These are phyloP conservation scores for Megaustenia siamemsis DNA, from an alignment of 2,888 invertebrate genomes.

Conservation along the genomic window DNA sequence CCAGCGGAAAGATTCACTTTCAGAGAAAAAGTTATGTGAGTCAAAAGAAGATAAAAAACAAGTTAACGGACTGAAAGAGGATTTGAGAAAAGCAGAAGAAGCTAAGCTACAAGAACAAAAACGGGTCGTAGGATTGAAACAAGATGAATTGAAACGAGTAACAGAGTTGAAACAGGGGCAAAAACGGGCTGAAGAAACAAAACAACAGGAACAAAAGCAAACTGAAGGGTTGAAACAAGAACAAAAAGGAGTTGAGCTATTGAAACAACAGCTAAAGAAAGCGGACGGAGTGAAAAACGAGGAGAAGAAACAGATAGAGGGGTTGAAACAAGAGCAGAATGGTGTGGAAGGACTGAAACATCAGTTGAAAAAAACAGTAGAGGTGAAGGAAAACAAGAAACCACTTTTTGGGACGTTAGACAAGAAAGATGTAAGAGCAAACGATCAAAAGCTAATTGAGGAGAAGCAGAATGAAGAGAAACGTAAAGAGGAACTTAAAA, in stretches of 20 bases:
- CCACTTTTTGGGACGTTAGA: no score
- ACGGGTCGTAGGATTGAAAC: conserved; percentile 8
- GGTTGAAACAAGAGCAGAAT: neutral
- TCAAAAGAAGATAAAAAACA: no score
- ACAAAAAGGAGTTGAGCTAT: neutral
- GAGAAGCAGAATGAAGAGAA: conserved; percentile 11
- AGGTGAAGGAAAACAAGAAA: neutral
- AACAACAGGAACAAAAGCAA: conserved; percentile 2
- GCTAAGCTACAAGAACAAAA: neutral
- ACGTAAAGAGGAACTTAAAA: neutral
- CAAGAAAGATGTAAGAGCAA: neutral
- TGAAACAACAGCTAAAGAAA: neutral
- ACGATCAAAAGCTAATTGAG: neutral
- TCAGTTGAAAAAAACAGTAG: neutral
- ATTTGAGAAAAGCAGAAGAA: neutral
- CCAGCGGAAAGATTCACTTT: neutral
- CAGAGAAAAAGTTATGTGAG: neutral
- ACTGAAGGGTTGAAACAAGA: neutral
- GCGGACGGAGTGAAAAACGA: neutral
- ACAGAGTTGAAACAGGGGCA: neutral
- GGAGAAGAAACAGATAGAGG: neutral
- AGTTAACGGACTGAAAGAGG: neutral
- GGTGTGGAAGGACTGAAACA: neutral
- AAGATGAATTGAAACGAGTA: conserved; percentile 19
- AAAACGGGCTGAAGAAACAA: neutral